Evolutionary conservation across 2,888 invertebrate species (phyloP).

Genomic region (Macrosiphum euphorbiae): DNA sequence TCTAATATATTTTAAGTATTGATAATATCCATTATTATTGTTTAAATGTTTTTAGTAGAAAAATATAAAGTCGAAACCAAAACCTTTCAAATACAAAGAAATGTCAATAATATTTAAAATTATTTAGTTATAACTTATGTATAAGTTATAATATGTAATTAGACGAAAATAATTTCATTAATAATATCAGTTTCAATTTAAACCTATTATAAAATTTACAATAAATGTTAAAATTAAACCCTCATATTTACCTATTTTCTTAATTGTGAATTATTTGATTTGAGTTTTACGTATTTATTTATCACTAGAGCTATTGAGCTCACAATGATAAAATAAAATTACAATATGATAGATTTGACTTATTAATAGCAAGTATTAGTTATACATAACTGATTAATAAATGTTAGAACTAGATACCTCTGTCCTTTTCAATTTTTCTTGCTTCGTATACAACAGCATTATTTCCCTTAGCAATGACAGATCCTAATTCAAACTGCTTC

Average conservation of each 20-base stretch:
- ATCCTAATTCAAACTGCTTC: slow-evolving; percentile 78
- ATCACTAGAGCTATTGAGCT: not conserved
- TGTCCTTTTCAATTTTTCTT: slow-evolving; percentile 70
- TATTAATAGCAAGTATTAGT: not conserved
- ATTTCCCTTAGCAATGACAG: slow-evolving; percentile 83
- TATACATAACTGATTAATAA: not conserved
- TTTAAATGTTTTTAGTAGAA: not conserved
- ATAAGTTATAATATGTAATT: not conserved
- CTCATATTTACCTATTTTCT: not conserved
- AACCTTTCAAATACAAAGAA: not conserved
- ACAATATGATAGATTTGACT: not conserved
- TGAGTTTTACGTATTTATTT: not conserved
- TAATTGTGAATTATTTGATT: not conserved
- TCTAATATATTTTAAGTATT: not conserved
- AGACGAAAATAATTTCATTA: not conserved
- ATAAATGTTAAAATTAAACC: not conserved
- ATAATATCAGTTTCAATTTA: not conserved
- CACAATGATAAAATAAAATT: not conserved
- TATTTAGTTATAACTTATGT: not conserved
- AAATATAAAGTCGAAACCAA: not conserved
- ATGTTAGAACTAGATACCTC: slow-evolving; percentile 12
- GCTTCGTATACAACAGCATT: slow-evolving; percentile 86
- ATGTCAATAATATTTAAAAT: not conserved
- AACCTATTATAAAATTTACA: not conserved
- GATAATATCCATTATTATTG: not conserved